A percentile compares a stretch with the other conserved stretches of the same genome.
Evolutionary conservation across 2,797 vertebrate species (phyloP).

Genomic region (Esox masquinongy): DNA sequence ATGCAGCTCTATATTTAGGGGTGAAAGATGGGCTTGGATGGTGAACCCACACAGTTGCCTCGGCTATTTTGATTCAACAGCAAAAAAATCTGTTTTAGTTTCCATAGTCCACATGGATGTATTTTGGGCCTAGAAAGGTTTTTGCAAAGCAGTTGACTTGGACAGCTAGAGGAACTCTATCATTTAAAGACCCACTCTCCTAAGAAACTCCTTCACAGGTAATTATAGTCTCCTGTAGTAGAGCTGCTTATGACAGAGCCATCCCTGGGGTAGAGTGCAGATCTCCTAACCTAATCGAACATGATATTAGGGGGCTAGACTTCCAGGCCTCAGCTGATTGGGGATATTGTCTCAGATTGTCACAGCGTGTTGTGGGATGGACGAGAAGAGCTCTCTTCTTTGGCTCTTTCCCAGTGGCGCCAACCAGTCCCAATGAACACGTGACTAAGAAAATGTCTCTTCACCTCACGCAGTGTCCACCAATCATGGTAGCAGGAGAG

Average conservation of each 20-base stretch:
- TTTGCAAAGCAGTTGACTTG: conserved; percentile 47
- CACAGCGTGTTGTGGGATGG: conserved; percentile 48
- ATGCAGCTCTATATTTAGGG: conserved; percentile 48
- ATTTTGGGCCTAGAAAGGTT: conserved; percentile 40
- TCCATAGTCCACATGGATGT: conserved; percentile 42
- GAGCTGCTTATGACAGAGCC: conserved; percentile 46
- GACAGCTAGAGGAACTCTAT: conserved; percentile 63
- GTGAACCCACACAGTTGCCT: conserved; percentile 37
- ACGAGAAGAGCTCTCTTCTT: conserved; percentile 48
- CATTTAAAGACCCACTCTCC: conserved; percentile 40
- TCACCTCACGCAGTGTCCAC: conserved; percentile 23
- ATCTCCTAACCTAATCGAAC: conserved; percentile 69
- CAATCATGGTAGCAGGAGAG: conserved; percentile 19
- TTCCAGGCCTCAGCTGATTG: conserved; percentile 66
- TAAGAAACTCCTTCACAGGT: conserved; percentile 54
- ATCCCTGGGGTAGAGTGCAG: conserved; percentile 50
- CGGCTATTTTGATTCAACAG: conserved; percentile 58
- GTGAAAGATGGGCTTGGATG: conserved; percentile 47
- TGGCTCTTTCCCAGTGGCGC: conserved; percentile 21
- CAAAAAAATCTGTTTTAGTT: conserved; percentile 50
- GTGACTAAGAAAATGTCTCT: conserved; percentile 37
- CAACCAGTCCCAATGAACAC: conserved; percentile 25
- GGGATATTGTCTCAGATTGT: conserved; percentile 67
- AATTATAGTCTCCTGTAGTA: conserved; percentile 26
- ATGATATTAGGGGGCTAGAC: conserved; percentile 72